These are phyloP conservation scores for Cnemophilus loriae DNA, from an alignment of 2,113 vertebrate genomes.

Conservation along the genomic window DNA sequence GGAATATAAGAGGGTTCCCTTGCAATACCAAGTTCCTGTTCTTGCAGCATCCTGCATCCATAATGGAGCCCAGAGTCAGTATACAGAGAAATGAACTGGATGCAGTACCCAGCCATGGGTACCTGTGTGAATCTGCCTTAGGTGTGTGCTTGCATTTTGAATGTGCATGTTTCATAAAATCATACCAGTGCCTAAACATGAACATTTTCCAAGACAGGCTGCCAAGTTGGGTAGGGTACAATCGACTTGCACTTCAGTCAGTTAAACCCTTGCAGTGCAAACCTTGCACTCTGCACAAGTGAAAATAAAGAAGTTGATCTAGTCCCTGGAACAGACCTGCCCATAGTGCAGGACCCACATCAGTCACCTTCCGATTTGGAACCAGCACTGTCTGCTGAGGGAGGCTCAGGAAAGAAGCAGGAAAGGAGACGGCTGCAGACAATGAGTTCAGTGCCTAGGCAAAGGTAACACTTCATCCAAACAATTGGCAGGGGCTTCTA, in stretches of 20 bases:
- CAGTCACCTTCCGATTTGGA: constrained; percentile 36
- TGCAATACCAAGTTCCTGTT: background rate
- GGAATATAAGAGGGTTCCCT: background rate
- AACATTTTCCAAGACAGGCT: background rate
- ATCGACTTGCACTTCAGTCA: background rate
- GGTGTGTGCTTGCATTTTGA: background rate
- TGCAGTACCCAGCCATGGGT: background rate
- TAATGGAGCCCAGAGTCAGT: background rate
- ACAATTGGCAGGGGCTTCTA: constrained; percentile 7
- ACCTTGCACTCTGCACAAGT: background rate
- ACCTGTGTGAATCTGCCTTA: background rate
- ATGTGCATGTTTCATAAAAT: background rate
- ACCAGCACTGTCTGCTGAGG: background rate
- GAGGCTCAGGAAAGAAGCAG: constrained; percentile 39
- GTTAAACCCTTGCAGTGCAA: background rate
- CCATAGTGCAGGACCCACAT: background rate
- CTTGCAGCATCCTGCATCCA: background rate
- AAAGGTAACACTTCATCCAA: constrained; percentile 3
- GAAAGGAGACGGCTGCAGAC: constrained; percentile 3
- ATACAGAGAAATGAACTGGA: background rate
- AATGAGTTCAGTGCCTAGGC: constrained; percentile 21
- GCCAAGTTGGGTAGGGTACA: background rate
- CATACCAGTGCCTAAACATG: background rate
- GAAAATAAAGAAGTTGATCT: background rate
- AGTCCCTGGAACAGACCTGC: background rate